Evolutionary conservation across 1,140 invertebrate genomes (phyloP), one percentile per base, ranked within the genome.

Genomic region (Drosophila sucinea): DNA sequence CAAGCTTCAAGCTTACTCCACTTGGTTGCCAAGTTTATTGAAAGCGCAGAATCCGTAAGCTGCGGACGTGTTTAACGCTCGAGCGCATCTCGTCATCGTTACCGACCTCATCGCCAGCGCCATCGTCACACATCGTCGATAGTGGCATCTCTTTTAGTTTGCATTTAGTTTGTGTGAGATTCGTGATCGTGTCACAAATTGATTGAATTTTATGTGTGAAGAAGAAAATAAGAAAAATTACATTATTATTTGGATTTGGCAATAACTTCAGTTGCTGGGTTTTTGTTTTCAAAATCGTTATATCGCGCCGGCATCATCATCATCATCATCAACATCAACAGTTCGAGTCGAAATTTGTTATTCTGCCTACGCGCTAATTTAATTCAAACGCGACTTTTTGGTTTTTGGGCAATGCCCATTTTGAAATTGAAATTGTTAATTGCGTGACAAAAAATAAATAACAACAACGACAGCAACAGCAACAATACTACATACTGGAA

Each of bases 41-140:
- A 87, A 89, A 89, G 73, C 84, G 84, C 84, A 87, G 85, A 87
- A 89, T 75, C 82, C 84, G 84, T 89, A 69, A 89, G 84, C 77
- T 78, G 70, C 84, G 84, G 84, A 89, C 84, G 84, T 89, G 84
- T 89, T 80, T 89, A 40, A 51, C 82, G 84, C 82, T 82, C 72
- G 80, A 87, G 67, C 79, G 79, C 83, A 78, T 67, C 79, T 72
- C 69, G 71, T 23, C 55, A 25, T 47, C 41, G 41, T 44, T 17
- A 25, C 6, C 17, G 33, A 17, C 17, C 17, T 1, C 33, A 35
- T 17, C 41, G 41, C n/a, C 41, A 44, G 5, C 33, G 33, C 3
- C 41, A 7, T 23, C 44, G 44, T 51, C 25, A 27, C 44, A 25
- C 29, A 33, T 62, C 27, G 27, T 61, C 67, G n/a, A 44, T 35